phyloP scores from a whole-genome alignment of 2,888 invertebrate species.

The Elmis aenea region DNA sequence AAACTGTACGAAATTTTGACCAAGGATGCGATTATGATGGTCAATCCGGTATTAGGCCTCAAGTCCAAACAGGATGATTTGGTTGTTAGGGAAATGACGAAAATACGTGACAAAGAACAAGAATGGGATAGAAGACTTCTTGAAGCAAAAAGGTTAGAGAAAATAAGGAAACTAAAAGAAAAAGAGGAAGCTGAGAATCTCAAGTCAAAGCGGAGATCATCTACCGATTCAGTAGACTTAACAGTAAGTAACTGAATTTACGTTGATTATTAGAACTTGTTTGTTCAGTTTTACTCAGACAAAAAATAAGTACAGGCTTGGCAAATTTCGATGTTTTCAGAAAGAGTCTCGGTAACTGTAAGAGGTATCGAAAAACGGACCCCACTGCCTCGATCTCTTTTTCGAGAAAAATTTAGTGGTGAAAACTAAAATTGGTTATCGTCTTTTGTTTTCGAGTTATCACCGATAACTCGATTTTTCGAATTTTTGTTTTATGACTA shows the following conservation, averaged over 20 bases:
- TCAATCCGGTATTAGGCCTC: not conserved
- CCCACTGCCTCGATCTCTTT: no score
- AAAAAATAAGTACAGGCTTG: no score
- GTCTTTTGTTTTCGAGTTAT: no score
- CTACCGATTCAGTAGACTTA: conserved; percentile 51
- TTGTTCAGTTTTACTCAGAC: not conserved
- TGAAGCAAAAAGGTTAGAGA: not conserved
- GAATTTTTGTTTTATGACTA: no score
- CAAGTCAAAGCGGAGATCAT: conserved; percentile 23
- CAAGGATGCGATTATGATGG: not conserved
- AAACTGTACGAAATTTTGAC: conserved; percentile 35
- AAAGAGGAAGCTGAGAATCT: conserved; percentile 13
- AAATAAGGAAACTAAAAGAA: not conserved
- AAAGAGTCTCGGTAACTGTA: no score
- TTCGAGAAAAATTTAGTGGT: no score
- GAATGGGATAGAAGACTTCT: not conserved
- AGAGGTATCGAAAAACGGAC: no score
- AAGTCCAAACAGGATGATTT: not conserved
- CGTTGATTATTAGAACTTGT: not conserved
- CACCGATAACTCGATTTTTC: no score
- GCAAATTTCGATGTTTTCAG: no score
- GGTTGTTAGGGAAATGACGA: conserved; percentile 1
- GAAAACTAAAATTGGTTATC: no score
- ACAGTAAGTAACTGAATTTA: conserved; percentile 45
- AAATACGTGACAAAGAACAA: conserved; percentile 8